Conservation (phyloP, 2,113 vertebrate species). For the Xenopus laevis region DNA sequence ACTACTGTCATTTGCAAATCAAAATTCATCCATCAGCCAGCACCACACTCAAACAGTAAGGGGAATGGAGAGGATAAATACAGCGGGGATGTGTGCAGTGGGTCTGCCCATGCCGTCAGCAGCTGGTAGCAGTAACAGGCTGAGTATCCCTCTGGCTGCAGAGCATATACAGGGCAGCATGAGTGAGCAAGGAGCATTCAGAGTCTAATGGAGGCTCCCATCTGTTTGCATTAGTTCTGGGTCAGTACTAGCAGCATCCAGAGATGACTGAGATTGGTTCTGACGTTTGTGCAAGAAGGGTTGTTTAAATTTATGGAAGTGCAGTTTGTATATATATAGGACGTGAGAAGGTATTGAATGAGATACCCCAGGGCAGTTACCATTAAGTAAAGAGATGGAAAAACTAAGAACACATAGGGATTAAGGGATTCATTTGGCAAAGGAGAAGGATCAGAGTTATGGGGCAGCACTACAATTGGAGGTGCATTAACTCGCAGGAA, state of each 20-base stretch:
- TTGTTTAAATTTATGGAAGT: constrained; percentile 32
- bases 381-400: constrained; percentile 20
- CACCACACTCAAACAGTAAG: not conserved
- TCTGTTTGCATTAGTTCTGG: constrained; percentile 42
- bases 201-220: constrained; percentile 39
- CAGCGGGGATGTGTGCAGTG: not conserved
- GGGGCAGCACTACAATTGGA: not conserved
- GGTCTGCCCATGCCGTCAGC: constrained; percentile 12
- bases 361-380: constrained; percentile 25
- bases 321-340: constrained; percentile 3
- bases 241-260: constrained; percentile 30
- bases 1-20: not conserved
- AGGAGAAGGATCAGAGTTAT: not conserved
- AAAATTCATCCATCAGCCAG: not conserved
- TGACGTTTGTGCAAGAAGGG: constrained; percentile 28
- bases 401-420: constrained; percentile 15
- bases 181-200: constrained; percentile 2
- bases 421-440: constrained; percentile 12
- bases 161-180: constrained; percentile 11
- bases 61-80: constrained; percentile 2
- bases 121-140: constrained; percentile 34
- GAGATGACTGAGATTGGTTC: constrained; percentile 32
- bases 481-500: not conserved
- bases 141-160: constrained; percentile 37
- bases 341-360: constrained; percentile 23